These are phyloP conservation scores for Glareola pratincola DNA, from an alignment of 2,113 vertebrate genomes.

Conservation along the genomic window DNA sequence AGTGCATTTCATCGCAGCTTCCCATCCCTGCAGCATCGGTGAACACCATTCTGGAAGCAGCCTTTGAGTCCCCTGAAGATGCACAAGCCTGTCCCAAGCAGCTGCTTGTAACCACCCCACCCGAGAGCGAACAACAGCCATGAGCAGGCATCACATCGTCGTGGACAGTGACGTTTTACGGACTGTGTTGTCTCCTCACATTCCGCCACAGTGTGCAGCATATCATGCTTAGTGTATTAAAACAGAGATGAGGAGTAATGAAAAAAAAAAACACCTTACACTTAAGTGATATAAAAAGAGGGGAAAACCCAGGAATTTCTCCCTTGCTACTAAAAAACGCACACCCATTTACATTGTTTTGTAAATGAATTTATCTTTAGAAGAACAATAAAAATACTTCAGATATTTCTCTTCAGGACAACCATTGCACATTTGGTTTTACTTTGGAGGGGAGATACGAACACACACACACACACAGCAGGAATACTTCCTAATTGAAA, in stretches of 20 bases:
- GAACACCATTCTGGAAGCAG: background rate
- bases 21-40: background rate
- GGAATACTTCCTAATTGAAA: background rate
- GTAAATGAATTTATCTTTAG: constrained; percentile 38
- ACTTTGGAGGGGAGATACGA: background rate
- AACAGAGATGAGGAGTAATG: background rate
- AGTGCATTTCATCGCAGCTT: background rate
- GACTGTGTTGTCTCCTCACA: background rate
- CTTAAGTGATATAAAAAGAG: background rate
- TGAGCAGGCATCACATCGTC: background rate
- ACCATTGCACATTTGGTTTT: background rate
- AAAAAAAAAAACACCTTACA: background rate
- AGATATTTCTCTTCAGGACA: constrained; percentile 5
- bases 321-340: background rate
- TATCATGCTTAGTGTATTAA: background rate
- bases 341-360: constrained; percentile 48
- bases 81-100: background rate
- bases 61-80: background rate
- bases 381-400: constrained; percentile 27
- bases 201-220: background rate
- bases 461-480: background rate
- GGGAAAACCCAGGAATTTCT: background rate
- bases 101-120: background rate
- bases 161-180: background rate
- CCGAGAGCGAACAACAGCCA: background rate